These are phyloP conservation scores for Chironomus riparius DNA, from an alignment of 2,888 invertebrate genomes.

Conservation along the genomic window DNA sequence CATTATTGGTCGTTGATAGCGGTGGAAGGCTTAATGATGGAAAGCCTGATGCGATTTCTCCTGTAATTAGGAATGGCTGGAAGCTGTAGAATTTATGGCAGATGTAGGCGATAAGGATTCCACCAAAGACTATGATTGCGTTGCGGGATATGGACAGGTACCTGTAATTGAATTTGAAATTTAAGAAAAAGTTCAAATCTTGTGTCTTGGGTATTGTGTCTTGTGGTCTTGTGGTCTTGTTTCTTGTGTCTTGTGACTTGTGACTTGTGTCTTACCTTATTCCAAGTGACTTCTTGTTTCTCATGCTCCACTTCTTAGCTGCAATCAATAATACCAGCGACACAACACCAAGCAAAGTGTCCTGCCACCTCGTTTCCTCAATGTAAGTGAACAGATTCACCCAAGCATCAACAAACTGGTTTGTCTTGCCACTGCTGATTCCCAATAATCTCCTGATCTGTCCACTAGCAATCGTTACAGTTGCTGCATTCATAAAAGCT, in stretches of 20 bases:
- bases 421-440: slow-evolving; percentile 44
- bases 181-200: no score
- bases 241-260: no score
- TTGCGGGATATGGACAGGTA: slow-evolving; percentile 60
- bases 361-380: slow-evolving; percentile 51
- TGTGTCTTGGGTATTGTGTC: no score
- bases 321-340: slow-evolving; percentile 46
- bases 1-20: slow-evolving; percentile 51
- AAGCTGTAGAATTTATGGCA: slow-evolving; percentile 42
- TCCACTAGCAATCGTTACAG: slow-evolving; percentile 70
- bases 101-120: slow-evolving; percentile 54
- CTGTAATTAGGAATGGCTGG: slow-evolving; percentile 60
- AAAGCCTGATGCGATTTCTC: slow-evolving; percentile 58
- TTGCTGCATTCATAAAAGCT: slow-evolving; percentile 79
- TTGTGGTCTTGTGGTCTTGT: no score
- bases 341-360: slow-evolving; percentile 55
- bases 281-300: slow-evolving; percentile 32
- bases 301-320: slow-evolving; percentile 46
- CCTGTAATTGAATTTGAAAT: slow-evolving; percentile 25
- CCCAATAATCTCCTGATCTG: slow-evolving; percentile 69
- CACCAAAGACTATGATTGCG: slow-evolving; percentile 65
- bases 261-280: no score
- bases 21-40: slow-evolving; percentile 60
- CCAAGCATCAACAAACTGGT: slow-evolving; percentile 56
- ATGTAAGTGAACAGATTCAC: slow-evolving; percentile 55